phyloP scores from a whole-genome alignment of 1,140 invertebrate species.

The Aphelenchoides fujianensis region DNA sequence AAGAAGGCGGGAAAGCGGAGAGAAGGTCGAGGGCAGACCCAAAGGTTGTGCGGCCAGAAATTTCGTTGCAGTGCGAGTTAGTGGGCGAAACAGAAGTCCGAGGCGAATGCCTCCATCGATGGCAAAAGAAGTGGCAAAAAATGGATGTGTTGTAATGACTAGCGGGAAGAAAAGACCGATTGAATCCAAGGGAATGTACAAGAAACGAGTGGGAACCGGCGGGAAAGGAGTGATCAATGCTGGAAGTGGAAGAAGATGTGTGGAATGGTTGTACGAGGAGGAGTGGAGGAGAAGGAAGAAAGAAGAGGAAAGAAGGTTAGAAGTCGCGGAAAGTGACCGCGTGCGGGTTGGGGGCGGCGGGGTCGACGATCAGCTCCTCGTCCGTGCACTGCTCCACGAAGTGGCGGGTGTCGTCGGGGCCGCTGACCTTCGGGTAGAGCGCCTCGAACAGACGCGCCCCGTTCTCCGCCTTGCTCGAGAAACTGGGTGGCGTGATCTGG shows the following conservation, averaged over 20 bases:
- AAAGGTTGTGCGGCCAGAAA: too few species aligned
- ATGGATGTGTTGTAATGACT: too few species aligned
- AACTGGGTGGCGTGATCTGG: slow-evolving; percentile 57
- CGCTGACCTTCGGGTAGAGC: slow-evolving; percentile 59
- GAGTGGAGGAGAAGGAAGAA: too few species aligned
- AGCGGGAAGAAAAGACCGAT: too few species aligned
- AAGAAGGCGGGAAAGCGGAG: background rate
- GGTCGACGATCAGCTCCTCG: slow-evolving; percentile 17
- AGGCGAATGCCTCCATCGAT: too few species aligned
- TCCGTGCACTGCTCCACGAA: slow-evolving; percentile 57
- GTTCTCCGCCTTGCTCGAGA: slow-evolving; percentile 47
- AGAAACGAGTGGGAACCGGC: background rate
- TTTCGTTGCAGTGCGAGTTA: too few species aligned
- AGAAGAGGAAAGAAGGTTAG: too few species aligned
- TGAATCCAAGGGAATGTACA: too few species aligned
- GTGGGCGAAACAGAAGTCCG: too few species aligned
- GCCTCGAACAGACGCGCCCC: slow-evolving; percentile 55
- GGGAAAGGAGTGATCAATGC: slow-evolving; percentile 19
- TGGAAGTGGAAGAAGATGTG: slow-evolving; percentile 1
- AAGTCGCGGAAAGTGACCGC: slow-evolving; percentile 45
- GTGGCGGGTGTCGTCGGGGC: slow-evolving; percentile 59
- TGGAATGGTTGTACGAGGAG: too few species aligned
- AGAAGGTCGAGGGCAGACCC: slow-evolving; percentile 21
- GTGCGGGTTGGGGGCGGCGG: slow-evolving; percentile 22
- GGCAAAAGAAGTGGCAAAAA: too few species aligned